phyloP scores from a whole-genome alignment of 1,140 invertebrate species.

The Aphaenogaster rudis region DNA sequence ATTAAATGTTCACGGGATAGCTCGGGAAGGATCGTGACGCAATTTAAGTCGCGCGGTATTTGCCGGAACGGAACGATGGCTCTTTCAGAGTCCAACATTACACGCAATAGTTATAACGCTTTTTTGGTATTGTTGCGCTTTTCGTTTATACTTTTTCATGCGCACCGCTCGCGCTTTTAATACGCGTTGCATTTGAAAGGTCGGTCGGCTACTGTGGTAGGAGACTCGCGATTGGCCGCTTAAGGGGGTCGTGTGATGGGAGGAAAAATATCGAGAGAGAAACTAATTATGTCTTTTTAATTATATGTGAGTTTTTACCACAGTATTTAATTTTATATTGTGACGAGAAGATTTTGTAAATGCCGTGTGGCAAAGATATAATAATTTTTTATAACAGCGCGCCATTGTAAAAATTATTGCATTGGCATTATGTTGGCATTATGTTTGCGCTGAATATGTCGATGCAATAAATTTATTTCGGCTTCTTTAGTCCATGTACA shows the following conservation, averaged over 20 bases:
- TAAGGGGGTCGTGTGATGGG: constrained; percentile 45
- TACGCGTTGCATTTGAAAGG: constrained; percentile 62
- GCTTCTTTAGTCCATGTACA: not conserved
- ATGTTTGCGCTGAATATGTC: not conserved
- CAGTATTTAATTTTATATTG: constrained; percentile 52
- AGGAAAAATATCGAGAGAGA: constrained; percentile 59
- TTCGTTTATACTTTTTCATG: constrained; percentile 71
- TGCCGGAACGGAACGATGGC: constrained; percentile 70
- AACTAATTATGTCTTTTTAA: constrained; percentile 62
- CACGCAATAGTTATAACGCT: constrained; percentile 64
- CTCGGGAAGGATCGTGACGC: constrained; percentile 66
- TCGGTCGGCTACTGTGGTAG: constrained; percentile 25
- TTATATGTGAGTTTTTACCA: constrained; percentile 52
- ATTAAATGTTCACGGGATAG: constrained; percentile 71
- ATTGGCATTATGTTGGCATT: constrained; percentile 6
- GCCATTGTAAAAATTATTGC: constrained; percentile 1
- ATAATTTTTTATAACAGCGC: not conserved
- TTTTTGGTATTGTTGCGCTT: constrained; percentile 71
- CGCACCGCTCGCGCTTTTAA: constrained; percentile 50
- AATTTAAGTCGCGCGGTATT: constrained; percentile 75
- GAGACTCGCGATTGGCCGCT: constrained; percentile 44
- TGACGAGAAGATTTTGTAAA: constrained; percentile 27
- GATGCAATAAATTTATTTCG: not conserved
- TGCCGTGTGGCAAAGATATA: constrained; percentile 21
- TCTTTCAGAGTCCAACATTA: constrained; percentile 72